Conservation (phyloP, 92 coral and sea anemone genomes). For the Pocillopora grandis region DNA sequence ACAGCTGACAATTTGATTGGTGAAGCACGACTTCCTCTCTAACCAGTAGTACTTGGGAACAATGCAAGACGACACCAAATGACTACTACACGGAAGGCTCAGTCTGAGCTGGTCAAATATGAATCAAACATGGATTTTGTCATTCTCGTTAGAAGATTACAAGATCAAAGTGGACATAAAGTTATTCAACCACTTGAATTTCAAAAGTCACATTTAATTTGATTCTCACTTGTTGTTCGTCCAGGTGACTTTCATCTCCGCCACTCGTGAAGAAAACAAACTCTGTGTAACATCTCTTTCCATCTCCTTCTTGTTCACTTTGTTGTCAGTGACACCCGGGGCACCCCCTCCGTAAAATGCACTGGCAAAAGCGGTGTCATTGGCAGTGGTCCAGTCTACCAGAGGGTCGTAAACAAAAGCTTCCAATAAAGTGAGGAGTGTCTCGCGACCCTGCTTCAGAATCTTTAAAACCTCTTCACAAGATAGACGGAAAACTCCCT, state of each 20-base stretch:
- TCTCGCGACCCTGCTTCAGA: slow-evolving; percentile 93
- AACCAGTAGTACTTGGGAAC: too few species aligned
- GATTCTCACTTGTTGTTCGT: slow-evolving; percentile 80
- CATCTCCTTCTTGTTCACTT: slow-evolving; percentile 95
- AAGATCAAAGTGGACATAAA: too few species aligned
- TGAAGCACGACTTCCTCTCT: too few species aligned
- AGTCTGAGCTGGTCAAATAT: too few species aligned
- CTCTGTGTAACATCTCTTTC: slow-evolving; percentile 97
- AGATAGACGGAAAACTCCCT: slow-evolving; percentile 96
- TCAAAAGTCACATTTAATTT: too few species aligned
- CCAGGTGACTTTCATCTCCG: slow-evolving; percentile 99
- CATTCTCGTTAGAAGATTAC: too few species aligned
- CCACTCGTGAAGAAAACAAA: slow-evolving; percentile 95
- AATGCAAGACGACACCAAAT: too few species aligned
- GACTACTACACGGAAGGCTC: too few species aligned
- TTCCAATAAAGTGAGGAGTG: slow-evolving; percentile 89
- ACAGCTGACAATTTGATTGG: too few species aligned
- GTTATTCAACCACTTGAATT: too few species aligned
- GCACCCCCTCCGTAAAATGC: slow-evolving; percentile 99
- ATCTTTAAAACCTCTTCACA: slow-evolving; percentile 97
- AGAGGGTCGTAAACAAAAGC: slow-evolving; percentile 98
- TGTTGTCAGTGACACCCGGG: slow-evolving; percentile 80
- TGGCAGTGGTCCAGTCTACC: slow-evolving; percentile 99
- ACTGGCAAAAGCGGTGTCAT: slow-evolving; percentile 95
- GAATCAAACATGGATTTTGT: too few species aligned